These are phyloP conservation scores for Scaptomyza graminum DNA, from an alignment of 1,140 invertebrate genomes.

Conservation along the genomic window DNA sequence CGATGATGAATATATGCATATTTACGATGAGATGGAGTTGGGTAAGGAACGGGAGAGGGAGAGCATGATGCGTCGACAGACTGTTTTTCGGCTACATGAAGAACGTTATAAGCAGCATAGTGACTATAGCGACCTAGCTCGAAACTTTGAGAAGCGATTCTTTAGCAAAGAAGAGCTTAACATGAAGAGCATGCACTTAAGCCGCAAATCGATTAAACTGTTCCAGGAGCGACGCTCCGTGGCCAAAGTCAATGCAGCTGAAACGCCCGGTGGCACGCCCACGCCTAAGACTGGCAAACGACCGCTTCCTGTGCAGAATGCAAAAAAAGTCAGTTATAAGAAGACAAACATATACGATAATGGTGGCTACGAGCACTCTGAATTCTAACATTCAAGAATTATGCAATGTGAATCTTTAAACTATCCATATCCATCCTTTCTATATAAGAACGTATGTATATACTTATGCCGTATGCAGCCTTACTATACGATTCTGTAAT, in stretches of 20 bases:
- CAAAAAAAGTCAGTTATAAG: constrained; percentile 59
- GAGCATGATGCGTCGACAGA: constrained; percentile 65
- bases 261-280: constrained; percentile 55
- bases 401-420: constrained; percentile 40
- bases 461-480: background rate
- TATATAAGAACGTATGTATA: constrained; percentile 11
- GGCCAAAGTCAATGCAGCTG: constrained; percentile 68
- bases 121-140: constrained; percentile 76
- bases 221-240: constrained; percentile 63
- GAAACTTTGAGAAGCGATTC: constrained; percentile 75
- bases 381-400: constrained; percentile 41
- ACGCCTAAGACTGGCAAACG: constrained; percentile 50
- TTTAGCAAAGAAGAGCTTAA: constrained; percentile 75
- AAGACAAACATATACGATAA: constrained; percentile 53
- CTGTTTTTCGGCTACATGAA: constrained; percentile 70
- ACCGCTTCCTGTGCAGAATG: constrained; percentile 27
- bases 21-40: constrained; percentile 50
- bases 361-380: constrained; percentile 52
- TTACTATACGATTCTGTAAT: constrained; percentile 21
- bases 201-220: constrained; percentile 73
- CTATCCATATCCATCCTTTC: background rate
- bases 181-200: constrained; percentile 68
- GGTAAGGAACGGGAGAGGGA: constrained; percentile 57
- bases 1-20: constrained; percentile 71
- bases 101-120: constrained; percentile 58